These are phyloP conservation scores for Hyperoplus lanceolatus DNA, from an alignment of 2,797 vertebrate species.

Conservation along the genomic window DNA sequence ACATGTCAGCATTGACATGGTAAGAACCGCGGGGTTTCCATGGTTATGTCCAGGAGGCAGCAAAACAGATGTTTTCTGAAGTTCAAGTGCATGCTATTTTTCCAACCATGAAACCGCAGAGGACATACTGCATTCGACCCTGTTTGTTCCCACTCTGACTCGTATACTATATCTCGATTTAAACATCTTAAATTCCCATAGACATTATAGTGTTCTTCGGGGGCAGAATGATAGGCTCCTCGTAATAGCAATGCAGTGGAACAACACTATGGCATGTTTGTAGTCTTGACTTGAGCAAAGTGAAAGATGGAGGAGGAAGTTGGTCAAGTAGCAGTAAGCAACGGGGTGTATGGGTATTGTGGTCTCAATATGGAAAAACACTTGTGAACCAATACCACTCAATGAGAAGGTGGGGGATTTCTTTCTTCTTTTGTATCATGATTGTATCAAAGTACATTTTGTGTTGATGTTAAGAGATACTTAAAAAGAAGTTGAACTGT, in stretches of 20 bases:
- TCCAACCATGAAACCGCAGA: conserved; percentile 44
- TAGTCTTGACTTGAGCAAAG: neutral
- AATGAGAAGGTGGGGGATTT: conserved; percentile 39
- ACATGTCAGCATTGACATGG: conserved; percentile 53
- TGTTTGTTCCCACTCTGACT: conserved; percentile 8
- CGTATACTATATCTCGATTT: neutral
- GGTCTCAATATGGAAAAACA: conserved; percentile 40
- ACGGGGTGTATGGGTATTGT: conserved; percentile 42
- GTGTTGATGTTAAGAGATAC: neutral
- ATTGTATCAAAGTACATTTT: conserved; percentile 9
- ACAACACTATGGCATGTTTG: neutral
- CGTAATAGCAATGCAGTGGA: neutral
- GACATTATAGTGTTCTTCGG: neutral
- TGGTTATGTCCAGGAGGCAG: conserved; percentile 49
- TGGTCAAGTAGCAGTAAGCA: conserved; percentile 19
- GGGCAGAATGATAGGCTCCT: neutral
- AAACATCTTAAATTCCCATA: neutral
- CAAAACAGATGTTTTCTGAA: conserved; percentile 64
- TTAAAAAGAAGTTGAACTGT: neutral
- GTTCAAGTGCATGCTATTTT: conserved; percentile 32
- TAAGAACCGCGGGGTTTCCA: conserved; percentile 78
- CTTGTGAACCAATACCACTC: conserved; percentile 12
- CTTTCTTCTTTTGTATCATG: conserved; percentile 27
- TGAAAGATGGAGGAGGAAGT: conserved; percentile 46
- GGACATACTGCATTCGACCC: conserved; percentile 13